These are phyloP conservation scores for Drosophila gunungcola DNA, from an alignment of 1,140 invertebrate species.

Conservation along the genomic window DNA sequence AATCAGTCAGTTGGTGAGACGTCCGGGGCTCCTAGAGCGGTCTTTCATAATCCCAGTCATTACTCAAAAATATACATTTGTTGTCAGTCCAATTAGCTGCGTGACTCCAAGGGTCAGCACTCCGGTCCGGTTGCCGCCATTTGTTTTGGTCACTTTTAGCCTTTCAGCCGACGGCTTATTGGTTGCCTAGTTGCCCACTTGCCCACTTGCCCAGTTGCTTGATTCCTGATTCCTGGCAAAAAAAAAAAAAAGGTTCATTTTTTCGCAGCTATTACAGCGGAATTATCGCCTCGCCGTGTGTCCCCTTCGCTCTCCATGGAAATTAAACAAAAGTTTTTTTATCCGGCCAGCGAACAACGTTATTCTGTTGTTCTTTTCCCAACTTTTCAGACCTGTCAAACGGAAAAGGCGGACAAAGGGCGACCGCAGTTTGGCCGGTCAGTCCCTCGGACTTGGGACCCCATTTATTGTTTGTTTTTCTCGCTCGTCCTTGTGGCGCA, in stretches of 20 bases:
- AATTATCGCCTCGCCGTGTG: conserved; percentile 69
- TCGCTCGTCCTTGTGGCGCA: conserved; percentile 26
- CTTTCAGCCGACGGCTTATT: conserved; percentile 43
- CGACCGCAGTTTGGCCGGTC: conserved; percentile 32
- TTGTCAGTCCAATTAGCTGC: conserved; percentile 82
- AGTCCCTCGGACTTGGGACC: conserved; percentile 1
- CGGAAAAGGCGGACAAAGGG: conserved; percentile 28
- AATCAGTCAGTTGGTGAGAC: conserved; percentile 40
- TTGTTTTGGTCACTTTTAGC: conserved; percentile 71
- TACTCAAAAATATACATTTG: conserved; percentile 78
- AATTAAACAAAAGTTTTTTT: conserved; percentile 72
- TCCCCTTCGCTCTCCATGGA: conserved; percentile 46
- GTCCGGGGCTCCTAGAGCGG: conserved; percentile 20
- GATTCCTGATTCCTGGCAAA: conserved; percentile 28
- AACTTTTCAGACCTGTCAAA: conserved; percentile 50
- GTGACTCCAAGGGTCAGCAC: conserved; percentile 74
- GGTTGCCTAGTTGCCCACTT: conserved; percentile 32
- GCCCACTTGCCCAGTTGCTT: conserved; percentile 31
- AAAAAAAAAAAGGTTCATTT: conserved; percentile 46
- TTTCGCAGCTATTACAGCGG: conserved; percentile 75
- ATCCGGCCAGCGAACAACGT: conserved; percentile 42
- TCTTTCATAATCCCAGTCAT: conserved; percentile 75
- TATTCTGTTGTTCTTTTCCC: conserved; percentile 55
- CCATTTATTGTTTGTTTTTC: conserved; percentile 47
- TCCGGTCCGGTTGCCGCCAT: conserved; percentile 46